Evolutionary conservation across 2,888 invertebrate species (phyloP).

Genomic region (Caenorhabditis zanzibari): DNA sequence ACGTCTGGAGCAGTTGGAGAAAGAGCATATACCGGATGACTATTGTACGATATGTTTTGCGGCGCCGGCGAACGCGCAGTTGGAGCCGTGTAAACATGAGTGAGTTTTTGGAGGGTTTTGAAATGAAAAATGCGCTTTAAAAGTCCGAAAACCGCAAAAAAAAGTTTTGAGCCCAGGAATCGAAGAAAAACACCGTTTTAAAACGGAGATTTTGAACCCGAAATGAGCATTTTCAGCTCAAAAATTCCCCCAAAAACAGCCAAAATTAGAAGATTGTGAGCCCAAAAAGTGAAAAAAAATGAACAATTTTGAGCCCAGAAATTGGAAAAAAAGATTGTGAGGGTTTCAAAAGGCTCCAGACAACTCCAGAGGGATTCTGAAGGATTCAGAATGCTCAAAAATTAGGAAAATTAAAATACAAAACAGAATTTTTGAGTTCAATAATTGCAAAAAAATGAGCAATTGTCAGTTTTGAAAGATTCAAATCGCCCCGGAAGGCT

Average conservation of each 20-base stretch:
- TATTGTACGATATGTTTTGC: slow-evolving; percentile 93
- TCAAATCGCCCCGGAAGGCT: too few relatives aligned
- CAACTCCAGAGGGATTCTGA: background rate
- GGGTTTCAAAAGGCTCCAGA: background rate
- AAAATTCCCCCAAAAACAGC: background rate
- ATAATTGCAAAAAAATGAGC: too few relatives aligned
- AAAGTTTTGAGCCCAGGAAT: background rate
- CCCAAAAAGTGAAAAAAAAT: too few relatives aligned
- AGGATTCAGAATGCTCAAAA: background rate
- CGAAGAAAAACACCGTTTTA: background rate
- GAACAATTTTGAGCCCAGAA: background rate
- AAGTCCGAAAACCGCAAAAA: background rate
- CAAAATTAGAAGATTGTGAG: too few relatives aligned
- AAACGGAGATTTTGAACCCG: background rate
- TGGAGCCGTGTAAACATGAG: slow-evolving; percentile 92
- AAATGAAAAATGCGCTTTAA: background rate
- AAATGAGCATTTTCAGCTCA: background rate
- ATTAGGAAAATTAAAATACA: too few relatives aligned
- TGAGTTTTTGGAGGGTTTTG: slow-evolving; percentile 84
- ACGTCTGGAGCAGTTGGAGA: slow-evolving; percentile 89
- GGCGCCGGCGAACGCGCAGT: slow-evolving; percentile 88
- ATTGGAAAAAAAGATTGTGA: background rate
- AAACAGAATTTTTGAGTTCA: too few relatives aligned
- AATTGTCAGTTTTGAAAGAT: too few relatives aligned
- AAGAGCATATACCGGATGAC: slow-evolving; percentile 87